Conservation (phyloP, 2,888 invertebrate genomes). For the Apotomis turbidana region DNA sequence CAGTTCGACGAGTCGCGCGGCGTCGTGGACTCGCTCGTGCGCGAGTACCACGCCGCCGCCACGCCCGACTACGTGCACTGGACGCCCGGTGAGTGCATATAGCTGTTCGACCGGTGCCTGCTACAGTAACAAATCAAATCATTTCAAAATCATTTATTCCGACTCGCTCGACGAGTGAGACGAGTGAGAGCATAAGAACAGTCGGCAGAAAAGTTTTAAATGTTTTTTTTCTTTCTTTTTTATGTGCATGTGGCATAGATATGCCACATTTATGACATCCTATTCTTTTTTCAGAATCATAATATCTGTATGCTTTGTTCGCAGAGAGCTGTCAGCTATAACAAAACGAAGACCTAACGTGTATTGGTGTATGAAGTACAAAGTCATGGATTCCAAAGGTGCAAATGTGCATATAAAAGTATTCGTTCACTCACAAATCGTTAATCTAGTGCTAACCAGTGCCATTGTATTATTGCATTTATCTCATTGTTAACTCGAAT, state of each 20-base stretch:
- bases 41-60: no score
- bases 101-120: no score
- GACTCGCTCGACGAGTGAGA: slow-evolving; percentile 87
- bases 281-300: not conserved
- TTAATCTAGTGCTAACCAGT: slow-evolving; percentile 63
- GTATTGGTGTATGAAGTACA: slow-evolving; percentile 23
- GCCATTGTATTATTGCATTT: slow-evolving; percentile 67
- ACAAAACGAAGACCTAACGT: slow-evolving; percentile 25
- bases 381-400: slow-evolving; percentile 53
- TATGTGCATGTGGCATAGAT: no score
- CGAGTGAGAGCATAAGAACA: no score
- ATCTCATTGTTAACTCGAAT: slow-evolving; percentile 57
- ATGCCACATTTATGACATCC: no score
- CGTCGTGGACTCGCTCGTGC: no score
- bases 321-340: slow-evolving; percentile 78
- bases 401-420: slow-evolving; percentile 48
- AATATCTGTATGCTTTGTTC: slow-evolving; percentile 47
- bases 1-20: no score
- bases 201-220: no score
- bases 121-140: no score
- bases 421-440: slow-evolving; percentile 52
- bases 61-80: no score
- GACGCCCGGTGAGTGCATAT: no score
- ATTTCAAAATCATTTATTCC: no score
- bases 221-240: not conserved